These are phyloP conservation scores for Hystrix brachyura DNA, from an alignment of 2,113 vertebrate species.

Conservation along the genomic window DNA sequence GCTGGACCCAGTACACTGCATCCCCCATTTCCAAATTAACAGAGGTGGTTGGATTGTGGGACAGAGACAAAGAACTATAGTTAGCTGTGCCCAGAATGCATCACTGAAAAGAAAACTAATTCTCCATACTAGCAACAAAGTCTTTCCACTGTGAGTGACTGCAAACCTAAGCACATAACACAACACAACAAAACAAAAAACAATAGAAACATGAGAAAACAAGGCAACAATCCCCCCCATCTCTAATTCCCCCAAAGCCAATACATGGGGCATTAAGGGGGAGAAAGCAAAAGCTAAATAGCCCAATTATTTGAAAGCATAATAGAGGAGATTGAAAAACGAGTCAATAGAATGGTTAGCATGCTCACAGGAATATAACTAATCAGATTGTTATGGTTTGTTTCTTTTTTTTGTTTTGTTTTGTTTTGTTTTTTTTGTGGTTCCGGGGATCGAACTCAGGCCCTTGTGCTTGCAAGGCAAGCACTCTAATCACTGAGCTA, in stretches of 20 bases:
- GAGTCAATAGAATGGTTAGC: background rate
- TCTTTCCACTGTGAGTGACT: background rate
- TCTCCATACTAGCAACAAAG: background rate
- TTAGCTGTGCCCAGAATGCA: background rate
- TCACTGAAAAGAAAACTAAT: background rate
- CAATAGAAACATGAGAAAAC: background rate
- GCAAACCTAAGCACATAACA: background rate
- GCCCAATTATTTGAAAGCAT: background rate
- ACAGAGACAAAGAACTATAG: background rate
- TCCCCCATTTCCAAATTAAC: background rate
- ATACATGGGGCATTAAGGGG: background rate
- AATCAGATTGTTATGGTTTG: background rate
- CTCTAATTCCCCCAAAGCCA: background rate
- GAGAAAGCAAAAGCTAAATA: background rate
- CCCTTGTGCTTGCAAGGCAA: no score
- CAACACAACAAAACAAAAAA: background rate
- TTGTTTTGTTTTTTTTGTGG: no score
- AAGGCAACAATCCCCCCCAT: background rate
- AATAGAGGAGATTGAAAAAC: background rate
- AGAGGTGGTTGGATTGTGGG: background rate
- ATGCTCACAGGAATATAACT: background rate
- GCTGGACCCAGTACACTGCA: background rate
- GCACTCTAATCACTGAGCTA: no score
- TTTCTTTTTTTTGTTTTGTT: no score
- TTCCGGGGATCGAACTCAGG: no score